phyloP scores from a whole-genome alignment of 2,888 invertebrate species.

The Athalia rosae region DNA sequence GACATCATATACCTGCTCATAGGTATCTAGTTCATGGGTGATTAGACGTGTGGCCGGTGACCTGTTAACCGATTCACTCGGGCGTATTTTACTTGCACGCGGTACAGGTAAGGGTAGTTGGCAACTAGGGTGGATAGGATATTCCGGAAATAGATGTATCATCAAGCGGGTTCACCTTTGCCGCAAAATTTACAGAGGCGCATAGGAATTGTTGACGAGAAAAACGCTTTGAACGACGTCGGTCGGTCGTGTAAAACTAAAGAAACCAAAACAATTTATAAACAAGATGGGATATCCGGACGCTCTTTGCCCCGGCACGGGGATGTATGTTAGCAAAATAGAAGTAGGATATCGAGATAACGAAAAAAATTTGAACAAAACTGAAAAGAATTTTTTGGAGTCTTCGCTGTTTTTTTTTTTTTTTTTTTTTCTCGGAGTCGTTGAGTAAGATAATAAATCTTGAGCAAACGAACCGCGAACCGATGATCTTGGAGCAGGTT shows the following conservation, averaged over 20 bases:
- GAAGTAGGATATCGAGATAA: no score
- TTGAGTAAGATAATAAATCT: constrained; percentile 27
- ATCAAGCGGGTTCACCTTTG: constrained; percentile 2
- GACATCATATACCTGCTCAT: neutral
- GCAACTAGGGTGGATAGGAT: constrained; percentile 23
- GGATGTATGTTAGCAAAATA: no score
- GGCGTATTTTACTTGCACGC: constrained; percentile 54
- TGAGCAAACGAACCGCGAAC: constrained; percentile 29
- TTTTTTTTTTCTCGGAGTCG: no score
- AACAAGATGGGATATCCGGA: no score
- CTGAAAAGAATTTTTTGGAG: no score
- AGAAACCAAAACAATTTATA: no score
- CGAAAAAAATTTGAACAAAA: no score
- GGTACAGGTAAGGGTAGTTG: constrained; percentile 17
- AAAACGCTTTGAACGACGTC: constrained; percentile 7
- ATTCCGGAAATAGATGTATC: constrained; percentile 34
- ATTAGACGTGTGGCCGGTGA: constrained; percentile 65
- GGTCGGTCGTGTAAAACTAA: neutral
- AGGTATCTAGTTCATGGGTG: constrained; percentile 59
- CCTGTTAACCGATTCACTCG: constrained; percentile 65
- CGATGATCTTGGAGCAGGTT: constrained; percentile 41
- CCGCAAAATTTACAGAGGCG: constrained; percentile 5
- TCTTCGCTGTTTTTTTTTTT: no score
- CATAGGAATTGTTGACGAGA: neutral
- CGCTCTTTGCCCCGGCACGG: no score